phyloP scores from a whole-genome alignment of 1,140 invertebrate genomes.

The Drosophila mojavensis region DNA sequence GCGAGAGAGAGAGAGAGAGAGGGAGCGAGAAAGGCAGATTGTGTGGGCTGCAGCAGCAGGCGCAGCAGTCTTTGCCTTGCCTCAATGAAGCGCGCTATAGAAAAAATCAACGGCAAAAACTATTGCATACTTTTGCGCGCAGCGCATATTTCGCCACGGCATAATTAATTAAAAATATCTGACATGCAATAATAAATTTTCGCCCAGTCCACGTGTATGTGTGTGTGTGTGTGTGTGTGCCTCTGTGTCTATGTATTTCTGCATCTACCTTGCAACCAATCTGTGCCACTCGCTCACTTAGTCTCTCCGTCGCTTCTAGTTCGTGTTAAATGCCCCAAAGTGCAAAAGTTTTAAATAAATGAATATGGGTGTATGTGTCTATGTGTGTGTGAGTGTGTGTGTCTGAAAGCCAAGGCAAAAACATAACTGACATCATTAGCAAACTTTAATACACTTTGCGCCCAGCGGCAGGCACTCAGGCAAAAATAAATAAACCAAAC shows the following conservation, averaged over 20 bases:
- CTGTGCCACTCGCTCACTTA: background rate
- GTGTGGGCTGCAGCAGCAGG: slow-evolving; percentile 4
- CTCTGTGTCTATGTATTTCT: background rate
- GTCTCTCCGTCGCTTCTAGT: background rate
- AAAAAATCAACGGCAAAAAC: slow-evolving; percentile 14
- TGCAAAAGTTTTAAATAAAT: slow-evolving; percentile 71
- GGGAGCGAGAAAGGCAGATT: slow-evolving; percentile 14
- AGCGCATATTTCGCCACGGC: slow-evolving; percentile 71
- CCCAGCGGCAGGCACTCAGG: slow-evolving; percentile 20
- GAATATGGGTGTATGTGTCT: slow-evolving; percentile 41
- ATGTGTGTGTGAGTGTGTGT: slow-evolving; percentile 3
- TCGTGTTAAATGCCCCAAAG: slow-evolving; percentile 44
- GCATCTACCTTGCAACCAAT: background rate
- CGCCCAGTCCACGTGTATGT: slow-evolving; percentile 19
- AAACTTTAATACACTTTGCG: slow-evolving; percentile 75
- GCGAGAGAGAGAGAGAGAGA: slow-evolving; percentile 22
- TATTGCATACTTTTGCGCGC: slow-evolving; percentile 73
- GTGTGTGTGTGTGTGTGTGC: slow-evolving; percentile 1
- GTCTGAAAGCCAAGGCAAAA: slow-evolving; percentile 38
- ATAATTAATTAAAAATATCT: slow-evolving; percentile 83
- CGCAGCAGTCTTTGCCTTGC: slow-evolving; percentile 49
- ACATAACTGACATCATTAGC: slow-evolving; percentile 79
- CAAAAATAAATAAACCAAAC: slow-evolving; percentile 46
- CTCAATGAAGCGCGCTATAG: slow-evolving; percentile 52
- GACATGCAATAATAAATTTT: slow-evolving; percentile 75